These are phyloP conservation scores for Lepidochrysops patricia DNA, from an alignment of 2,888 invertebrate genomes.

Conservation along the genomic window DNA sequence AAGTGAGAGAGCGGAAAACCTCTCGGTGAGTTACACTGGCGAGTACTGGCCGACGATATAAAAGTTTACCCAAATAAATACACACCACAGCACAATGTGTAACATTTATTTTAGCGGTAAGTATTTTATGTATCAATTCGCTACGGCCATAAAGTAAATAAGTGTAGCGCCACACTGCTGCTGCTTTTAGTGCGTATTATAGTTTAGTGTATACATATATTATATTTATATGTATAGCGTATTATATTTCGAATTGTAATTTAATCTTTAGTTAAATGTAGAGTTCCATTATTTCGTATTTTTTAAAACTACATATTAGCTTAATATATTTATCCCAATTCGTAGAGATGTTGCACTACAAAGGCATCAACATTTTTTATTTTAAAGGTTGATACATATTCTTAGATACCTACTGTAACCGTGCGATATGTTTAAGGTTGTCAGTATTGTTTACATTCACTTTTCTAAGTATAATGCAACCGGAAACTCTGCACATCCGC, in stretches of 20 bases:
- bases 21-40: constrained; percentile 33
- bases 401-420: too few species aligned
- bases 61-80: constrained; percentile 43
- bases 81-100: constrained; percentile 29
- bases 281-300: too few species aligned
- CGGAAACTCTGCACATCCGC: neutral
- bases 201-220: too few species aligned
- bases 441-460: neutral
- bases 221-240: too few species aligned
- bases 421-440: neutral
- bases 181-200: neutral
- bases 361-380: too few species aligned
- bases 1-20: constrained; percentile 39
- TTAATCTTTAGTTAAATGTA: neutral
- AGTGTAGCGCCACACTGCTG: neutral
- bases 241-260: neutral
- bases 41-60: constrained; percentile 37
- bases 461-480: neutral
- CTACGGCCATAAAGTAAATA: neutral
- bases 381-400: too few species aligned
- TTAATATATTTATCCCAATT: too few species aligned
- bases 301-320: too few species aligned
- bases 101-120: constrained; percentile 23
- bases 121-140: neutral
- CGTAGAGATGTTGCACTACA: too few species aligned